Percentiles rank a stretch among this genome's conserved stretches.
Conservation (phyloP, 2,113 vertebrate species). For the Morone chrysops region DNA sequence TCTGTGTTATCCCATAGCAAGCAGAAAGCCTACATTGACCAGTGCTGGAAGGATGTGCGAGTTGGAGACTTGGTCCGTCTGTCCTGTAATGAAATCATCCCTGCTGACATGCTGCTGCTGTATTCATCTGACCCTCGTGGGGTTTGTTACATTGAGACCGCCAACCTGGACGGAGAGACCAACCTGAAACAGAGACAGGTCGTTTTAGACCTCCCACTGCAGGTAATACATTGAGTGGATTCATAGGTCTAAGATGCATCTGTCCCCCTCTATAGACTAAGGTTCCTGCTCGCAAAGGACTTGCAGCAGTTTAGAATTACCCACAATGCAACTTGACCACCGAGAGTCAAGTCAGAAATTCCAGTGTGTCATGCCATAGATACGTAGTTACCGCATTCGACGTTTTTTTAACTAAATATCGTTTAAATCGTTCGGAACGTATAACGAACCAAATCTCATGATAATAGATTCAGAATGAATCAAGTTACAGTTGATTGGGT, state of each 20-base stretch:
- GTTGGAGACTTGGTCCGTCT: constrained; percentile 94
- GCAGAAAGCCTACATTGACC: constrained; percentile 85
- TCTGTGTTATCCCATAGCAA: constrained; percentile 77
- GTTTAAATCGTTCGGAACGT: too few relatives aligned
- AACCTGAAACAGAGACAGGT: constrained; percentile 96
- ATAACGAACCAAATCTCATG: too few relatives aligned
- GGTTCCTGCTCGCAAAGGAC: not conserved
- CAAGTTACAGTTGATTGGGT: too few relatives aligned
- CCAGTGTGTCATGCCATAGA: too few relatives aligned
- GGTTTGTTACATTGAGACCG: constrained; percentile 94
- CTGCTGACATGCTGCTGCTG: constrained; percentile 93
- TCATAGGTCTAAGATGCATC: too few relatives aligned
- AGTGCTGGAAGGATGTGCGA: constrained; percentile 89
- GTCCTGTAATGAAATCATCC: constrained; percentile 92
- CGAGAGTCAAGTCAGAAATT: too few relatives aligned
- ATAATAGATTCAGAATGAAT: too few relatives aligned
- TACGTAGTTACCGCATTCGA: too few relatives aligned
- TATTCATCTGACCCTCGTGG: constrained; percentile 91
- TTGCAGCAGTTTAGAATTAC: not conserved
- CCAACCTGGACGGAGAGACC: constrained; percentile 94
- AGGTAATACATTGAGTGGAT: constrained; percentile 78
- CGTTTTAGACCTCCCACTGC: constrained; percentile 85
- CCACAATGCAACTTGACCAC: too few relatives aligned
- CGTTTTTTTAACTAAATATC: too few relatives aligned
- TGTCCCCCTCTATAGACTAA: not conserved